Evolutionary conservation across 2,888 invertebrate species (phyloP).

Genomic region (Sisyra terminalis): DNA sequence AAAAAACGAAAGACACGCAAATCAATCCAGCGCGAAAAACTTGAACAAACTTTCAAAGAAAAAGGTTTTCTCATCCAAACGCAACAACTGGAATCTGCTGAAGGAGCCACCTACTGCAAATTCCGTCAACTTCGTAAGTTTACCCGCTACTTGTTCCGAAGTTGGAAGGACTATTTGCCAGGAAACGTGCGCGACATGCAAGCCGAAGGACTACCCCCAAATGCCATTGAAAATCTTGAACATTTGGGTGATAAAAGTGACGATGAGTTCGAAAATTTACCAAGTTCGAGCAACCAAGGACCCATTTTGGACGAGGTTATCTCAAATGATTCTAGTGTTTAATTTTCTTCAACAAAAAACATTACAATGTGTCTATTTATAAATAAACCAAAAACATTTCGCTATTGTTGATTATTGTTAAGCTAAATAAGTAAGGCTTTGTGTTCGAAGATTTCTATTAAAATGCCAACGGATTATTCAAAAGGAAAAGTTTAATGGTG

Average conservation of each 20-base stretch:
- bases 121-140: slow-evolving; percentile 81
- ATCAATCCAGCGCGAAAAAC: slow-evolving; percentile 69
- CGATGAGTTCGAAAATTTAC: not conserved
- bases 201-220: not conserved
- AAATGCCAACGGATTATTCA: too few species aligned
- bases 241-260: slow-evolving; percentile 3
- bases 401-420: too few species aligned
- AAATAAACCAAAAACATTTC: too few species aligned
- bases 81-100: slow-evolving; percentile 81
- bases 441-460: too few species aligned
- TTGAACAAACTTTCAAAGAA: slow-evolving; percentile 84
- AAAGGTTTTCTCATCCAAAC: slow-evolving; percentile 88
- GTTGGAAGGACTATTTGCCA: slow-evolving; percentile 86
- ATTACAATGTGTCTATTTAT: too few species aligned
- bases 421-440: too few species aligned
- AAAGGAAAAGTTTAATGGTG: too few species aligned
- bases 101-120: slow-evolving; percentile 87
- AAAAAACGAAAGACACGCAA: slow-evolving; percentile 61
- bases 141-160: slow-evolving; percentile 76
- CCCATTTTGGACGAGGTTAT: slow-evolving; percentile 1
- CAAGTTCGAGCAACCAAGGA: slow-evolving; percentile 2
- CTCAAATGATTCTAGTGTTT: too few species aligned
- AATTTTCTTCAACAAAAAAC: too few species aligned
- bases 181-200: slow-evolving; percentile 31
- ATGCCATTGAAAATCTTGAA: not conserved